Base-by-base conservation (phyloP, 2,113 vertebrate species). In the Chloroceryle aenea region DNA sequence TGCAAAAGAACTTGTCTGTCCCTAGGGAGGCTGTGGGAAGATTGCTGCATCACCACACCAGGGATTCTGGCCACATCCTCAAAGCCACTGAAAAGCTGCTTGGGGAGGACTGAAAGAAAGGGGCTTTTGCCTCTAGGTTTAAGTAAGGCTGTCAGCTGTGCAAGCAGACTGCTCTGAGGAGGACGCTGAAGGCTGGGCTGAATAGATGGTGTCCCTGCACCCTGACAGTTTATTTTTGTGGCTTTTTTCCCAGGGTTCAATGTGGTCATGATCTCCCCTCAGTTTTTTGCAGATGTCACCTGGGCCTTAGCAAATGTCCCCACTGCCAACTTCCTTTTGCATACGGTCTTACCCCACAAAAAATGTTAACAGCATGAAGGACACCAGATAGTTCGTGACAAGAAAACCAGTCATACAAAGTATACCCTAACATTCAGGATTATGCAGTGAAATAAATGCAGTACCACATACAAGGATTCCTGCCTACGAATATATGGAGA, bases 11-110 rank as follows among this genome's bases (percentile, higher is more conserved):
- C 80, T 92, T 5, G 61, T 34, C 83, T 50, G 56, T 95, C 96
- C 91, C 95, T 78, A 69, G 91, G 93, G 94, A 79, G 61, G 52
- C 72, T 90, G 90, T 58, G 72, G 93, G 90, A 93, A 87, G 86
- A 72, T 55, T 6, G 5, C 75, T 56, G 42, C 75, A 22, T 56
- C 79, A 29, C 38, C 67, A 17, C 3, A 2, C 48, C 78, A 68
- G 67, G 4, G 19, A 74, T 48, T 68, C 61, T 20, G 25, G 85
- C 71, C 85, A 73, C 59, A 92, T 72, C 76, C 69, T 82, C 29
- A 8, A 13, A 2, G 15, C 29, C 3, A 1, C 66, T 48, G 40
- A 69, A 38, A 20, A 72, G 48, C 48, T 50, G 48, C 48, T 45
- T 43, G 34, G 30, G 52, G 14, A 62, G 14, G 34, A 55, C 5